Conservation (phyloP, 2,113 vertebrate species). For the Marmota flaviventris region DNA sequence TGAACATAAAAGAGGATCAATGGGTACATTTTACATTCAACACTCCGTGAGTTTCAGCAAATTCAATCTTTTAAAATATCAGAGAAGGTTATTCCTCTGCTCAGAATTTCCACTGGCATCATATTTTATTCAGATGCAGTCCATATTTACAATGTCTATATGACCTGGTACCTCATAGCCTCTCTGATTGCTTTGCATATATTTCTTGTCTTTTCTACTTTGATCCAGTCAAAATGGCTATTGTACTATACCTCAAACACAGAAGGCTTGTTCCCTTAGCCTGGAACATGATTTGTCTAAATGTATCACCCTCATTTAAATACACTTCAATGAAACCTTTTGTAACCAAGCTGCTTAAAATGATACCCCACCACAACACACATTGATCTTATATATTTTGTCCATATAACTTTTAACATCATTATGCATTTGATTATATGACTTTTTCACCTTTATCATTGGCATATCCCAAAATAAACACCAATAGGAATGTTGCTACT, state of each 20-base stretch:
- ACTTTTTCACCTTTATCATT: neutral
- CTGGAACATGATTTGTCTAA: neutral
- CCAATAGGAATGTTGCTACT: neutral
- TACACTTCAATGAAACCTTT: neutral
- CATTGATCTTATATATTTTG: neutral
- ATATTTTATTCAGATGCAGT: neutral
- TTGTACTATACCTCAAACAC: neutral
- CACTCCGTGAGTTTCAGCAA: neutral
- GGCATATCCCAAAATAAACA: neutral
- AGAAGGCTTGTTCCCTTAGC: neutral
- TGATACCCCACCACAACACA: neutral
- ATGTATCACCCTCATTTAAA: neutral
- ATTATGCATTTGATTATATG: neutral
- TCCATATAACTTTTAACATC: constrained; percentile 19
- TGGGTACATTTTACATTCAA: neutral
- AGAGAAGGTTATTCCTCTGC: neutral
- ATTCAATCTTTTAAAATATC: neutral
- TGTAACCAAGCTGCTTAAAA: neutral
- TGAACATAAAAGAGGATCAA: neutral
- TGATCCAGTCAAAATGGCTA: neutral
- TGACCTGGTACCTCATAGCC: neutral
- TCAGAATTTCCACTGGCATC: neutral
- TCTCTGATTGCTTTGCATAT: neutral
- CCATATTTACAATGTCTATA: neutral
- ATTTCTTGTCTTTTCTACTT: neutral